Evolutionary conservation across 2,797 vertebrate species (phyloP).

Genomic region (Balearica regulorum): DNA sequence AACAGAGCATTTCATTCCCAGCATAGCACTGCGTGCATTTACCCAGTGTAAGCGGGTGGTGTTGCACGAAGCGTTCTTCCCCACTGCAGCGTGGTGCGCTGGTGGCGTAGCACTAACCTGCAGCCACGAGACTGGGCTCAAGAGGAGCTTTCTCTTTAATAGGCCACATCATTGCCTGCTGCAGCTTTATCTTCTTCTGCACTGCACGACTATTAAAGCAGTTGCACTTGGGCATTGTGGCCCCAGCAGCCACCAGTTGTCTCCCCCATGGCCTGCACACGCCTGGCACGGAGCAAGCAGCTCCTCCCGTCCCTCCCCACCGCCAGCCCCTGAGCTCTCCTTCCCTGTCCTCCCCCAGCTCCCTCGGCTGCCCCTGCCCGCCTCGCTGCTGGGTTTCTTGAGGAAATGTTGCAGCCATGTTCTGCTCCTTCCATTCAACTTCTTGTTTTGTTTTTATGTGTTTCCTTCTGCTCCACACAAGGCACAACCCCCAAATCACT

Average conservation of each 20-base stretch:
- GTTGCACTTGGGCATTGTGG: accelerated
- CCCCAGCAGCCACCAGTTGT: neutral
- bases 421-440: neutral
- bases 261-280: neutral
- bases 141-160: neutral
- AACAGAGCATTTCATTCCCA: neutral
- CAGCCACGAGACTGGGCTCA: neutral
- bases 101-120: accelerated
- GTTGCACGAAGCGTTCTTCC: neutral
- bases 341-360: neutral
- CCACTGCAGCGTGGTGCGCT: accelerated
- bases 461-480: neutral
- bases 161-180: accelerated
- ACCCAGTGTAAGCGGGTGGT: accelerated
- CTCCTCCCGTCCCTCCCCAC: neutral
- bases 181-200: neutral
- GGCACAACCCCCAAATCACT: neutral
- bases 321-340: neutral
- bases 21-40: accelerated
- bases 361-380: neutral
- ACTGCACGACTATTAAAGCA: neutral
- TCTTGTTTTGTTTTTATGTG: neutral
- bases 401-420: neutral
- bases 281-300: neutral
- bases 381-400: neutral